phyloP scores from a whole-genome alignment of 2,888 invertebrate species.

The Psylliodes chrysocephalus region DNA sequence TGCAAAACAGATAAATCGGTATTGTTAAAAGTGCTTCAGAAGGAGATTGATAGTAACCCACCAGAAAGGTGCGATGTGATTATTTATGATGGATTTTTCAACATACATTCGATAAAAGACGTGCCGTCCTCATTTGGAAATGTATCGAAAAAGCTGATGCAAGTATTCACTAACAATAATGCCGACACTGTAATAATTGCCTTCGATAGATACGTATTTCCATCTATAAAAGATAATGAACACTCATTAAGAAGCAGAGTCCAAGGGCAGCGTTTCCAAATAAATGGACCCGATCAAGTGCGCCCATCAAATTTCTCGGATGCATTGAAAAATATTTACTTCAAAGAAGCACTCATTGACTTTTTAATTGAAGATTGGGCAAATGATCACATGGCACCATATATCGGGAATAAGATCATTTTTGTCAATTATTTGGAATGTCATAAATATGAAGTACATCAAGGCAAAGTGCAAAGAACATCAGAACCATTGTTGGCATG shows the following conservation, averaged over 20 bases:
- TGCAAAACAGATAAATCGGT: slow-evolving; percentile 34
- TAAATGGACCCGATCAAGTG: not conserved
- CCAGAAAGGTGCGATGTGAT: slow-evolving; percentile 21
- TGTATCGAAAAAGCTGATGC: not conserved
- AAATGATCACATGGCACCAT: slow-evolving; percentile 26
- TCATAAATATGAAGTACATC: slow-evolving; percentile 30
- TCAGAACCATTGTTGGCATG: slow-evolving; percentile 5
- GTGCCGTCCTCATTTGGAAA: not conserved
- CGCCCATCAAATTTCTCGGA: slow-evolving; percentile 14
- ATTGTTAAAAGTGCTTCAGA: slow-evolving; percentile 22
- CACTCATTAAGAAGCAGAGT: not conserved
- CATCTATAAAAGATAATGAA: slow-evolving; percentile 3
- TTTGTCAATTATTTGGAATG: slow-evolving; percentile 35
- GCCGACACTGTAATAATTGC: not conserved
- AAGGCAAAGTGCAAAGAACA: not conserved
- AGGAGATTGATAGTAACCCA: not conserved
- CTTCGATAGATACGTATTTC: slow-evolving; percentile 1
- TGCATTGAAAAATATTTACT: slow-evolving; percentile 29
- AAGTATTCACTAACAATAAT: not conserved
- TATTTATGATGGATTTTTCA: slow-evolving; percentile 22
- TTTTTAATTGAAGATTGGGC: slow-evolving; percentile 32
- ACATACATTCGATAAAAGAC: not conserved
- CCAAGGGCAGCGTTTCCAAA: not conserved
- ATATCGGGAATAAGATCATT: not conserved
- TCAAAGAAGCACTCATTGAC: slow-evolving; percentile 37